Evolutionary conservation across 2,888 invertebrate genomes (phyloP).

Genomic region (Phania funesta): DNA sequence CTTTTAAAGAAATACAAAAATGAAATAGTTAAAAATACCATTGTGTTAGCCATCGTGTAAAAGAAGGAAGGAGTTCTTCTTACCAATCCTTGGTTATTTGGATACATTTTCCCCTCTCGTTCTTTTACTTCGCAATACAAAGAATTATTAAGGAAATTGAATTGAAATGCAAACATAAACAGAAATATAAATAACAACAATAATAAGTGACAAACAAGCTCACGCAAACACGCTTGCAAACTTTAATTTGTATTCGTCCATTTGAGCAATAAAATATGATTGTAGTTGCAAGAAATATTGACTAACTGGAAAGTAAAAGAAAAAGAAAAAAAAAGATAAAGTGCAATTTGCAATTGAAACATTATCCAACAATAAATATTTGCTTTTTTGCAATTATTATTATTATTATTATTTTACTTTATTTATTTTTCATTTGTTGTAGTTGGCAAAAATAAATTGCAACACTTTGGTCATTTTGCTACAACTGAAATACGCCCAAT

Average conservation of each 20-base stretch:
- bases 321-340: conserved; percentile 9
- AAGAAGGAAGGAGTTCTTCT: too few species aligned
- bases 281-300: neutral
- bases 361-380: conserved; percentile 47
- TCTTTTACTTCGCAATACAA: neutral
- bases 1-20: too few species aligned
- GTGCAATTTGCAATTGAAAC: conserved; percentile 49
- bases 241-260: neutral
- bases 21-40: too few species aligned
- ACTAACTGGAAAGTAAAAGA: neutral
- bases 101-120: neutral
- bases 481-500: conserved; percentile 48
- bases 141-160: conserved; percentile 35
- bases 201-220: neutral
- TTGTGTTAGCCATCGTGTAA: too few species aligned
- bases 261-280: neutral
- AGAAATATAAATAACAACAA: conserved; percentile 17
- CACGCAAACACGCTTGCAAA: neutral
- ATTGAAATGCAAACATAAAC: conserved; percentile 33
- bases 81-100: too few species aligned
- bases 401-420: conserved; percentile 1
- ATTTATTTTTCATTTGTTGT: conserved; percentile 8
- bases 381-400: conserved; percentile 42
- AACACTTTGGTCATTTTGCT: conserved; percentile 38
- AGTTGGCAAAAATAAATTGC: conserved; percentile 39